Conservation (phyloP, 2,797 vertebrate species). For the Semaprochilodus insignis region DNA sequence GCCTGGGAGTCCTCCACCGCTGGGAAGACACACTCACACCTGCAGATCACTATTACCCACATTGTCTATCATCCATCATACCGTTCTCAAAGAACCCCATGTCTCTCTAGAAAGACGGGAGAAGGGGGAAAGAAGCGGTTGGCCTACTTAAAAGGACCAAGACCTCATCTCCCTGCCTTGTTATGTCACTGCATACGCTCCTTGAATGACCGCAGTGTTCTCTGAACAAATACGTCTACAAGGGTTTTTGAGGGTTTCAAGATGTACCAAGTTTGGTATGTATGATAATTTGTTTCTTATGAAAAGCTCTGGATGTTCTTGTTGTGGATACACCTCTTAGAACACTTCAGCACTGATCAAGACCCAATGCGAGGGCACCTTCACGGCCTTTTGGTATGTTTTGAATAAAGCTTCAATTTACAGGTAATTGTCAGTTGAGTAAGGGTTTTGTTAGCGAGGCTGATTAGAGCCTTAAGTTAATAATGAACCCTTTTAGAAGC, state of each 20-base stretch:
- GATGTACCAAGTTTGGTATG: neutral
- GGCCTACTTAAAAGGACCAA: conserved; percentile 18
- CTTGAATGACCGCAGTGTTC: neutral
- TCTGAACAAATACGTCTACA: neutral
- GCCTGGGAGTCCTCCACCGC: conserved; percentile 33
- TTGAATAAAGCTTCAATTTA: too few relatives aligned
- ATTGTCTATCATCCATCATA: conserved; percentile 48
- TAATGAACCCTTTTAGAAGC: too few relatives aligned
- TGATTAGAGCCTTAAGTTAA: too few relatives aligned
- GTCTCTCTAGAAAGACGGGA: conserved; percentile 17
- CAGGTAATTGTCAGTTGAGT: too few relatives aligned
- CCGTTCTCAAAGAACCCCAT: neutral
- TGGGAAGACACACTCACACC: conserved; percentile 47
- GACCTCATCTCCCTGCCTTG: neutral
- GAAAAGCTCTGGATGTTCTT: neutral
- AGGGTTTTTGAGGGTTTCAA: neutral
- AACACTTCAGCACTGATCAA: too few relatives aligned
- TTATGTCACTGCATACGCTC: neutral
- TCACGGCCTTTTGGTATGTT: too few relatives aligned
- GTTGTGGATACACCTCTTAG: too few relatives aligned
- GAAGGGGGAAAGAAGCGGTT: neutral
- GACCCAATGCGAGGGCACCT: too few relatives aligned
- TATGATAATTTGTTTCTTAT: neutral
- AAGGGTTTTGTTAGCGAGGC: too few relatives aligned
- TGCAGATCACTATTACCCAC: conserved; percentile 44